Conservation (phyloP, 2,888 invertebrate species). For the Zygaena filipendulae region DNA sequence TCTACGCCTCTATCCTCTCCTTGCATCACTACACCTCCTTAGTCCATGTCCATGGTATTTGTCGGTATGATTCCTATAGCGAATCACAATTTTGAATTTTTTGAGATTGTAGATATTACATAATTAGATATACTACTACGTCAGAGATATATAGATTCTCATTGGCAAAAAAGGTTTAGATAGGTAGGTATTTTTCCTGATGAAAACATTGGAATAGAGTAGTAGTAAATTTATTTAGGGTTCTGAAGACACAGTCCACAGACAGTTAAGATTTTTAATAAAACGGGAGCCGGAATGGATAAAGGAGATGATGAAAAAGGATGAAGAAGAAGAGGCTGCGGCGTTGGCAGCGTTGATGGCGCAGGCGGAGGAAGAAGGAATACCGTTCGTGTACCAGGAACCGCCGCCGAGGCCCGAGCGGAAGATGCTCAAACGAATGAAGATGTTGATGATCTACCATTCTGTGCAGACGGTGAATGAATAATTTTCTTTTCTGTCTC, state of each 20-base stretch:
- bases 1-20: too few species aligned
- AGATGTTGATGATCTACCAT: conserved; percentile 51
- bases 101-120: too few species aligned
- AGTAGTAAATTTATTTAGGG: conserved; percentile 34
- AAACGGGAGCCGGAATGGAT: conserved; percentile 36
- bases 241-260: conserved; percentile 56
- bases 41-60: too few species aligned
- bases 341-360: conserved; percentile 18
- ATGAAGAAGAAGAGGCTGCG: conserved; percentile 23
- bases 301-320: conserved; percentile 24
- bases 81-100: too few species aligned
- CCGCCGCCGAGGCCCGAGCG: conserved; percentile 21
- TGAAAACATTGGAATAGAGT: too few species aligned
- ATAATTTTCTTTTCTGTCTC: too few species aligned
- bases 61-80: too few species aligned
- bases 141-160: too few species aligned
- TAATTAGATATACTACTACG: too few species aligned
- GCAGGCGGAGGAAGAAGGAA: conserved; percentile 22
- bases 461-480: conserved; percentile 48
- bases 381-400: conserved; percentile 21
- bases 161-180: too few species aligned
- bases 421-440: conserved; percentile 42
- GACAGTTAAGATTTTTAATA: conserved; percentile 46
- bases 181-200: too few species aligned
- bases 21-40: too few species aligned